Percentiles rank a stretch among this genome's conserved stretches.
These are phyloP conservation scores for Heliothis peltigera DNA, from an alignment of 2,888 invertebrate genomes.

Conservation along the genomic window DNA sequence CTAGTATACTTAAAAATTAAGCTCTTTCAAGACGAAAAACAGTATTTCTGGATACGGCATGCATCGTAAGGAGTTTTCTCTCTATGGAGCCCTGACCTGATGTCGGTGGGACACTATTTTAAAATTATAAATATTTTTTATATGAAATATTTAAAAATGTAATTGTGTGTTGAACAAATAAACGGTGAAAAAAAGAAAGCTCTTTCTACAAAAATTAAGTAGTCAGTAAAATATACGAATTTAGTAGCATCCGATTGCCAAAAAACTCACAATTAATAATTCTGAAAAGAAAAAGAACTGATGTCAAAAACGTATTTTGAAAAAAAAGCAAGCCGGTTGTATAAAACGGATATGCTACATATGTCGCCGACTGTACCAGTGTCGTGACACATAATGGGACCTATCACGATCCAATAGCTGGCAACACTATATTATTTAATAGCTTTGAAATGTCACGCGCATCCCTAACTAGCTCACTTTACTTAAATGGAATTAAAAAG, in stretches of 20 bases:
- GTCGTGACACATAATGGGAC: slow-evolving; percentile 55
- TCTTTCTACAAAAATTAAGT: too few species aligned
- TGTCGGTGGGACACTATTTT: too few species aligned
- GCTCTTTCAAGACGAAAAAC: too few species aligned
- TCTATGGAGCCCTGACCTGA: too few species aligned
- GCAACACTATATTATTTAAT: slow-evolving; percentile 61
- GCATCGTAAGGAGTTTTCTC: too few species aligned
- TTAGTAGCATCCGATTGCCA: not conserved
- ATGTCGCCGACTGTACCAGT: slow-evolving; percentile 25
- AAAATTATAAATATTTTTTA: too few species aligned
- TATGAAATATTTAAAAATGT: too few species aligned
- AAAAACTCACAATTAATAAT: not conserved
- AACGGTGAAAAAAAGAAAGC: too few species aligned
- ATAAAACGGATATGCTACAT: not conserved
- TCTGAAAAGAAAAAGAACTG: not conserved
- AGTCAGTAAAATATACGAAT: not conserved
- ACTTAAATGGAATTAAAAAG: slow-evolving; percentile 31
- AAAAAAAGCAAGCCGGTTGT: not conserved
- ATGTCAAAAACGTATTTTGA: not conserved
- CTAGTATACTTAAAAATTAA: too few species aligned
- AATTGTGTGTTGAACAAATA: too few species aligned
- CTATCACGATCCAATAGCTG: slow-evolving; percentile 62
- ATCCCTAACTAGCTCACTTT: slow-evolving; percentile 36
- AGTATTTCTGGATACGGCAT: too few species aligned
- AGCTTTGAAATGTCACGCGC: slow-evolving; percentile 55